phyloP scores from a whole-genome alignment of 2,113 vertebrate genomes.

The Sterrhoptilus dennistouni region DNA sequence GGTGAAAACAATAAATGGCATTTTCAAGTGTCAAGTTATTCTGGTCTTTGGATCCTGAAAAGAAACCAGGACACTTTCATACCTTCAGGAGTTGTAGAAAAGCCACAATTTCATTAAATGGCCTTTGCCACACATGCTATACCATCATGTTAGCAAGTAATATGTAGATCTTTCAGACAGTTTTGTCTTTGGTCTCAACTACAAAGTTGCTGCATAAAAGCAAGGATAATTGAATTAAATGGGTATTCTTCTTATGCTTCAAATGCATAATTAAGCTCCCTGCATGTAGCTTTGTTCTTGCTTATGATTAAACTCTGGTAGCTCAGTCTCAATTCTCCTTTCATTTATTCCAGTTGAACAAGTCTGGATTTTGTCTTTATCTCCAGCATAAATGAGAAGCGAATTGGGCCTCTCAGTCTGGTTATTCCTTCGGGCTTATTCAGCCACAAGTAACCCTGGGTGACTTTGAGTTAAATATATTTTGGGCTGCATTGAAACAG shows the following conservation, averaged over 20 bases:
- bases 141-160: not conserved
- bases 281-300: slow-evolving; percentile 30
- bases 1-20: not conserved
- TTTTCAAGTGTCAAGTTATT: not conserved
- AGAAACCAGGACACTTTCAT: not conserved
- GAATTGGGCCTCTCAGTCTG: not conserved
- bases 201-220: slow-evolving; percentile 20
- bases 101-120: not conserved
- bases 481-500: not conserved
- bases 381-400: not conserved
- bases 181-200: slow-evolving; percentile 6
- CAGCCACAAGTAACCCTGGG: not conserved
- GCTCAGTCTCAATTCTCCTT: slow-evolving; percentile 20
- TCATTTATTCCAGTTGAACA: slow-evolving; percentile 19
- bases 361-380: slow-evolving; percentile 11
- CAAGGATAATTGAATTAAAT: slow-evolving; percentile 51
- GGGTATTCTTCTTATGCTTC: slow-evolving; percentile 25
- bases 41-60: not conserved
- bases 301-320: slow-evolving; percentile 26
- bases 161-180: not conserved
- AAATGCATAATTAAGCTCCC: slow-evolving; percentile 31
- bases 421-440: not conserved
- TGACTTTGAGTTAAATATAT: not conserved
- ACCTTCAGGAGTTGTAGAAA: not conserved
- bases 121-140: not conserved